Percentiles rank a stretch among this genome's conserved stretches.
phyloP scores from a whole-genome alignment of 2,113 vertebrate species.

The Laticauda colubrina region DNA sequence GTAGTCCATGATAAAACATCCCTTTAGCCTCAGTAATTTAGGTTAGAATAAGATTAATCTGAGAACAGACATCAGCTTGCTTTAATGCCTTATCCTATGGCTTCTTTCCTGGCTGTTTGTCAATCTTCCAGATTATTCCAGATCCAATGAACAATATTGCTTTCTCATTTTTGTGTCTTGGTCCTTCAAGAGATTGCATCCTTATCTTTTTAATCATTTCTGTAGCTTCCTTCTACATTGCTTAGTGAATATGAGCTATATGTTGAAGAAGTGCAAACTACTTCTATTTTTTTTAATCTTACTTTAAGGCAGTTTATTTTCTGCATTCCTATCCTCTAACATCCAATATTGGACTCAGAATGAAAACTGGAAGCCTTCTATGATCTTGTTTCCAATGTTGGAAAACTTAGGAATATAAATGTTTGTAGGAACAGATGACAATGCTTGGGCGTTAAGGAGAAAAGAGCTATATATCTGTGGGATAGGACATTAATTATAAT shows the following conservation, averaged over 20 bases:
- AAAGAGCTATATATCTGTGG: background rate
- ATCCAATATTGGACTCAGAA: background rate
- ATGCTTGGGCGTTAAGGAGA: background rate
- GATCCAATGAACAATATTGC: background rate
- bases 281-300: background rate
- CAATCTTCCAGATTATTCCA: background rate
- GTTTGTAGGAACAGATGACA: background rate
- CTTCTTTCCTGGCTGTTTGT: background rate
- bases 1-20: background rate
- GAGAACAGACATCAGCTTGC: background rate
- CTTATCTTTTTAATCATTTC: background rate
- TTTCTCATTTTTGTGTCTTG: background rate
- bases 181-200: background rate
- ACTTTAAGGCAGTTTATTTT: background rate
- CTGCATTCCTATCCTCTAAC: background rate
- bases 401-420: background rate
- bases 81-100: background rate
- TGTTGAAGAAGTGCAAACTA: background rate
- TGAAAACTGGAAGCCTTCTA: background rate
- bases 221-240: background rate
- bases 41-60: background rate
- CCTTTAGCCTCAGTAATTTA: background rate
- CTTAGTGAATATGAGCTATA: background rate
- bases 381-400: background rate
- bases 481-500: background rate